Percentiles rank a stretch among this genome's conserved stretches.
These are phyloP conservation scores for Apotomis betuletana DNA, from an alignment of 2,888 invertebrate genomes.

Conservation along the genomic window DNA sequence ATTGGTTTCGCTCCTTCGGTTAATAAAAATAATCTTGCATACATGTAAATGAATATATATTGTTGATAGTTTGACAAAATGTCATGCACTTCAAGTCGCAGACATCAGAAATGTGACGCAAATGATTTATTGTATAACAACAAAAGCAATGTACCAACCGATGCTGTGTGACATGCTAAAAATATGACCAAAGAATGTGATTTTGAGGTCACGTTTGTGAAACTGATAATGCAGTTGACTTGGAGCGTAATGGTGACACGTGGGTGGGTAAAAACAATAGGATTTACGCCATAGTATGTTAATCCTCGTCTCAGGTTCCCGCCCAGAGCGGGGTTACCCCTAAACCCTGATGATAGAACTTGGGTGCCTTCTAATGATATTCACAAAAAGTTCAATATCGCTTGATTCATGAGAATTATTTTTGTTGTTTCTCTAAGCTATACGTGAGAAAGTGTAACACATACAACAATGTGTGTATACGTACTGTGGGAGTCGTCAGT, in stretches of 20 bases:
- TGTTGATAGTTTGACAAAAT: conserved; percentile 19
- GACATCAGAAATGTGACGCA: conserved; percentile 14
- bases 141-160: conserved; percentile 26
- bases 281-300: conserved; percentile 58
- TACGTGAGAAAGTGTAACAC: conserved; percentile 66
- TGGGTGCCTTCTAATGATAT: background rate
- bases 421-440: conserved; percentile 14
- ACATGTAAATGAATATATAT: background rate
- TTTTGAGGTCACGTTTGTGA: conserved; percentile 10
- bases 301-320: conserved; percentile 50
- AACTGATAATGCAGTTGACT: conserved; percentile 36
- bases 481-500: conserved; percentile 53
- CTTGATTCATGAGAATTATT: background rate
- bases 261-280: conserved; percentile 62
- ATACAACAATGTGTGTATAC: conserved; percentile 43
- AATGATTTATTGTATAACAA: conserved; percentile 34
- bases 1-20: too few relatives aligned
- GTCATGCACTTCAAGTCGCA: conserved; percentile 16
- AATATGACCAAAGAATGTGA: conserved; percentile 21
- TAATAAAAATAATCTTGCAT: too few relatives aligned
- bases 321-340: background rate
- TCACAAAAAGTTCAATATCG: conserved; percentile 12
- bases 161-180: conserved; percentile 25
- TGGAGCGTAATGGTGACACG: conserved; percentile 53
- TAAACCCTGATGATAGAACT: background rate